Base-by-base conservation (phyloP, 2,113 vertebrate genomes). In the Alosa alosa region DNA sequence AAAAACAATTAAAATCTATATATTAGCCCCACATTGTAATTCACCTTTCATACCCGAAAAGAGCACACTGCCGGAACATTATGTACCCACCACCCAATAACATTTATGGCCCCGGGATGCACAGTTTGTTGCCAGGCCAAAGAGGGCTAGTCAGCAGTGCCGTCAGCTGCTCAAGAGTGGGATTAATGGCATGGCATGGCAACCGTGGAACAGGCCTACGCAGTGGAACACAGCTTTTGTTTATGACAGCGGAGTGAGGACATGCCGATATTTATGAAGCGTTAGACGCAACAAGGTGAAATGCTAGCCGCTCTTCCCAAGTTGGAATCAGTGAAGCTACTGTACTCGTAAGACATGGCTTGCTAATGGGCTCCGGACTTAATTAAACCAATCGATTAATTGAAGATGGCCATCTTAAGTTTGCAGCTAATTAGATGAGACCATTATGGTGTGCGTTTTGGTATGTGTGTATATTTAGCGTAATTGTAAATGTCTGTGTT, bases 321-420 rank as follows among this genome's bases (percentile, higher is more conserved):
- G 60, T 64, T 64, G n/a, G 60, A 25, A 64, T 64, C 60, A 25
- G n/a, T 64, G n/a, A 13, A 25, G 60, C 60, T n/a, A 64, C 60
- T 15, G 68, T 15, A 31, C 8, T 75, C 68, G 36, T 75, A 75
- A 75, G 68, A 13, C 7, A 13, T 25, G 68, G 25, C 52, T 55
- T 55, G 68, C 25, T 75, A 75, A 85, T 41, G 31, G 41, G 9
- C 55, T 49, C 64, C 45, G 82, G 68, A 78, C 82, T 82, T 22
- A 85, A 86, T 88, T 31, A 75, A 1, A 25, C 25, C 68, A 75
- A 39, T 75, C 68, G 25, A 75, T 75, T 75, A 75, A 31, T 75
- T 75, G 31, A 2, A 36, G 68, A 75, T 75, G 68, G 68, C n/a
- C 36, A 75, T 75, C 68, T 75, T 36, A 36, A 75, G 64, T 72